These are phyloP conservation scores for Matsumyia berberina DNA, from an alignment of 2,888 invertebrate species.

Conservation along the genomic window DNA sequence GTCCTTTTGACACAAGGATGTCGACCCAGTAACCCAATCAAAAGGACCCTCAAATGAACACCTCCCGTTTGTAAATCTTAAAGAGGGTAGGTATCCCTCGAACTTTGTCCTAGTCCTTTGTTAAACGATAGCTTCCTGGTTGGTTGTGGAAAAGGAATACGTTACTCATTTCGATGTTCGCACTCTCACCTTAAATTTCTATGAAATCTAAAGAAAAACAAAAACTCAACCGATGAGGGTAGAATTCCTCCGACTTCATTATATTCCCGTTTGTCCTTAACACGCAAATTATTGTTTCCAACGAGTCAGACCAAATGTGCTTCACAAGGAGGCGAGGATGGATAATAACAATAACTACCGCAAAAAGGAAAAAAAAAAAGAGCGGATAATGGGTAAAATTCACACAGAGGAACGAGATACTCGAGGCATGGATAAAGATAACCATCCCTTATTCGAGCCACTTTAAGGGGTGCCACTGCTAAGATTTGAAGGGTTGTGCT, in stretches of 20 bases:
- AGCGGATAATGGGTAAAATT: conserved; percentile 16
- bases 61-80: conserved; percentile 10
- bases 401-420: conserved; percentile 10
- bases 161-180: conserved; percentile 31
- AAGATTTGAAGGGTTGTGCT: conserved; percentile 42
- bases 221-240: background rate
- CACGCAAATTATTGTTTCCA: conserved; percentile 24
- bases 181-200: conserved; percentile 30
- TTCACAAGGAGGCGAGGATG: conserved; percentile 6
- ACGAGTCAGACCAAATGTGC: background rate
- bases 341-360: conserved; percentile 25
- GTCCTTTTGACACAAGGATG: background rate
- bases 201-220: conserved; percentile 13
- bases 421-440: background rate
- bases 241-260: conserved; percentile 8
- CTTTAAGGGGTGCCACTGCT: conserved; percentile 37
- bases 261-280: conserved; percentile 15
- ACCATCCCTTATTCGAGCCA: conserved; percentile 27
- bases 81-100: background rate
- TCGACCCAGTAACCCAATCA: conserved; percentile 52
- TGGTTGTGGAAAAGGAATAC: background rate
- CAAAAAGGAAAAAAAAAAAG: conserved; percentile 6
- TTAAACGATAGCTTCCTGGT: background rate
- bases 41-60: conserved; percentile 44
- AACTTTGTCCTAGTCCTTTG: too few relatives aligned